These are phyloP conservation scores for Dasyurus viverrinus DNA, from an alignment of 2,113 vertebrate species.

Conservation along the genomic window DNA sequence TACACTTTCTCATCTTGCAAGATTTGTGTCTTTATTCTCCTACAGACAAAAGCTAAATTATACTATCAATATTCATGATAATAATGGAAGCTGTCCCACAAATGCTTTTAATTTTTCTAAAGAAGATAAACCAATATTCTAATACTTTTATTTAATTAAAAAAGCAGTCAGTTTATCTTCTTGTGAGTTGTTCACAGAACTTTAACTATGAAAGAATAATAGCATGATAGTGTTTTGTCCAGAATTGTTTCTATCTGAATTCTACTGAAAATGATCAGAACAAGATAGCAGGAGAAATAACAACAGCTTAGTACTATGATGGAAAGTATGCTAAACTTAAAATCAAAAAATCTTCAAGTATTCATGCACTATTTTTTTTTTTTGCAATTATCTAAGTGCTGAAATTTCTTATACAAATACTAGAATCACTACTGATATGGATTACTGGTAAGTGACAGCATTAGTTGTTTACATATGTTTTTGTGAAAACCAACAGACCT, in stretches of 20 bases:
- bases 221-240: neutral
- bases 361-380: neutral
- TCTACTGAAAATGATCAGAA: neutral
- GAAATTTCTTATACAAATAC: neutral
- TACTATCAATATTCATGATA: neutral
- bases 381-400: conserved; percentile 1
- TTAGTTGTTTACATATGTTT: neutral
- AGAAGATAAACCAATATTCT: neutral
- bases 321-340: neutral
- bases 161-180: neutral
- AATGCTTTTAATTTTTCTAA: neutral
- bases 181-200: neutral
- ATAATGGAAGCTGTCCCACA: neutral
- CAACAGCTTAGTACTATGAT: neutral
- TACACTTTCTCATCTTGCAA: neutral
- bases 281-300: neutral
- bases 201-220: neutral
- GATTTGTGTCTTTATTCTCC: neutral
- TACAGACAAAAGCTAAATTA: neutral
- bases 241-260: neutral
- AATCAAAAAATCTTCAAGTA: neutral
- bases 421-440: conserved; percentile 1
- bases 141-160: neutral
- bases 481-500: neutral
- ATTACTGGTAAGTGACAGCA: neutral